Evolutionary conservation across 37 sponge, comb jelly and placozoan genomes (phyloP).

Genomic region (Spongia lamella): DNA sequence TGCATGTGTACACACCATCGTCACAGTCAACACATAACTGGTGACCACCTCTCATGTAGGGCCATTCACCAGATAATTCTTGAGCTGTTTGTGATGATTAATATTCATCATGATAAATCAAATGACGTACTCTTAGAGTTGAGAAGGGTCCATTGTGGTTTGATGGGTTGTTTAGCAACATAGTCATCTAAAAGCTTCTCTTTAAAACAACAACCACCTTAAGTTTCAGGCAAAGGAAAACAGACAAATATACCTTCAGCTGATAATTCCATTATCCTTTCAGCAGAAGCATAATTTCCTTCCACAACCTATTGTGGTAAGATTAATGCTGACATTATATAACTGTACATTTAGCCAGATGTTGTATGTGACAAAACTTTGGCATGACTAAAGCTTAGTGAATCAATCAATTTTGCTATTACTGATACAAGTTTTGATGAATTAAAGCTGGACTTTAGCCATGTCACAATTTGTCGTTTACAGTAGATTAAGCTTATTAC

Average conservation of each 20-base stretch:
- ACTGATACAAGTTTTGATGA: too few relatives aligned
- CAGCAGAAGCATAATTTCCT: conserved; percentile 57
- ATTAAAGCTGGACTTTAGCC: too few relatives aligned
- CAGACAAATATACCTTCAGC: conserved; percentile 30
- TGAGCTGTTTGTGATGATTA: not conserved
- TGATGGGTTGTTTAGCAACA: conserved; percentile 44
- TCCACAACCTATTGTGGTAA: conserved; percentile 33
- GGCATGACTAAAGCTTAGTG: too few relatives aligned
- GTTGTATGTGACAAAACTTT: too few relatives aligned
- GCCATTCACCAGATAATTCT: conserved; percentile 26
- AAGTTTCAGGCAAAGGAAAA: not conserved
- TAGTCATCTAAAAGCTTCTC: conserved; percentile 57
- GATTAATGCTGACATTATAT: too few relatives aligned
- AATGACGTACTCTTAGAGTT: not conserved
- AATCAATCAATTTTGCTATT: too few relatives aligned
- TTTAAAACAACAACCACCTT: not conserved
- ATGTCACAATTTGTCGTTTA: not conserved
- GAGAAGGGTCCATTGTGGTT: conserved; percentile 47
- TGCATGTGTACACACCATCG: not conserved
- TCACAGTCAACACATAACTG: conserved; percentile 77
- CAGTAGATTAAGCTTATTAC: conserved; percentile 10
- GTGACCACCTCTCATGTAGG: conserved; percentile 85
- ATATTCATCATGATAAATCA: not conserved
- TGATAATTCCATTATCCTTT: conserved; percentile 37
- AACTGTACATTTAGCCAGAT: too few relatives aligned